Conservation (phyloP, 2,797 vertebrate genomes). For the Ambastaia sidthimunki region DNA sequence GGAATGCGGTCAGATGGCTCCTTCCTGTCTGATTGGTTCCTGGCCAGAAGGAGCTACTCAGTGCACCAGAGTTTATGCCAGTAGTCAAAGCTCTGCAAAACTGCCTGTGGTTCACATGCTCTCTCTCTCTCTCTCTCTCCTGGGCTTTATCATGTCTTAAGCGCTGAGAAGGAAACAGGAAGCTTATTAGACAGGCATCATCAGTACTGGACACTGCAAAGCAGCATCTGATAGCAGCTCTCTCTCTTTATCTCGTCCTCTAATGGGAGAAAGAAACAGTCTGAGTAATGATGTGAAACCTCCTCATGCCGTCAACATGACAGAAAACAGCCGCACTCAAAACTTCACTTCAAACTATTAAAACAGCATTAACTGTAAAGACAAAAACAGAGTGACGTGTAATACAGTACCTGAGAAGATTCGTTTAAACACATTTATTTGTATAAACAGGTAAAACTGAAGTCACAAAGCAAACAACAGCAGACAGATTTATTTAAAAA, state of each 20-base stretch:
- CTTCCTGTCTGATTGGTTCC: slow-evolving; percentile 3
- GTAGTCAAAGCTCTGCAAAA: background rate
- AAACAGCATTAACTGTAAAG: background rate
- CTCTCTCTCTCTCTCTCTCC: slow-evolving; percentile 8
- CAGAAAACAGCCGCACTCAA: slow-evolving; percentile 24
- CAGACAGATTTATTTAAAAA: slow-evolving; percentile 4
- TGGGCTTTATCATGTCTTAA: slow-evolving; percentile 54
- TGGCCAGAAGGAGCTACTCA: slow-evolving; percentile 2
- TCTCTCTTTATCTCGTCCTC: slow-evolving; percentile 39
- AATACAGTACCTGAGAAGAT: background rate
- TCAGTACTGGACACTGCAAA: slow-evolving; percentile 54
- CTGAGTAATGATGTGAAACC: slow-evolving; percentile 59
- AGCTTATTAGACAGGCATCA: slow-evolving; percentile 60
- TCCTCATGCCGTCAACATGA: slow-evolving; percentile 50
- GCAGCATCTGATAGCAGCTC: slow-evolving; percentile 57
- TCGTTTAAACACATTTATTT: slow-evolving; percentile 53
- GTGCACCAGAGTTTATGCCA: slow-evolving; percentile 16
- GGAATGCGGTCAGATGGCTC: background rate
- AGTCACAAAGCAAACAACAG: background rate
- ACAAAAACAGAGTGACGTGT: background rate
- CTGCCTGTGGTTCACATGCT: slow-evolving; percentile 10
- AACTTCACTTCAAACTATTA: background rate
- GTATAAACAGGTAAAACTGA: slow-evolving; percentile 23
- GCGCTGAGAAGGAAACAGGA: slow-evolving; percentile 59
- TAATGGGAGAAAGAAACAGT: slow-evolving; percentile 51